Evolutionary conservation across 2,113 vertebrate species (phyloP).

Genomic region (Pseudorasbora parva): DNA sequence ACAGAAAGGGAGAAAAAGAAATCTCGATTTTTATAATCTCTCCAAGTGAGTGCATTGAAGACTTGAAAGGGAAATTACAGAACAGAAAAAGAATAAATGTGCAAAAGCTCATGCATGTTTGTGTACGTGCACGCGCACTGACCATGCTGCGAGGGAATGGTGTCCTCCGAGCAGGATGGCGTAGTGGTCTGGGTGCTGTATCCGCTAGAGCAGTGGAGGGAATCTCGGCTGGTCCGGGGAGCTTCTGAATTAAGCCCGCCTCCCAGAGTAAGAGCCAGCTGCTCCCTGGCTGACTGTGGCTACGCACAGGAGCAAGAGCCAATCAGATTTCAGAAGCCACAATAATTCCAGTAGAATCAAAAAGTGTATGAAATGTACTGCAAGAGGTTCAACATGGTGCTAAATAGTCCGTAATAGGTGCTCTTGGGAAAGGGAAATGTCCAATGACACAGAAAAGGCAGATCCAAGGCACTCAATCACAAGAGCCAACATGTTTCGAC

Average conservation of each 20-base stretch:
- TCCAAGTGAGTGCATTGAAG: neutral
- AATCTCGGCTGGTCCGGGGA: conserved; percentile 78
- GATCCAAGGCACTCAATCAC: too few relatives aligned
- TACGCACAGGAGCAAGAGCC: conserved; percentile 20
- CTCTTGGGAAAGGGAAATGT: too few relatives aligned
- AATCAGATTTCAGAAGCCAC: neutral
- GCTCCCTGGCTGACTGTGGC: conserved; percentile 75
- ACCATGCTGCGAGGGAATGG: conserved; percentile 81
- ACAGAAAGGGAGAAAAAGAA: conserved; percentile 11
- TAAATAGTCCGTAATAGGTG: too few relatives aligned
- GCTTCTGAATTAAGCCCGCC: conserved; percentile 71
- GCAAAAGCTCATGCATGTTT: neutral
- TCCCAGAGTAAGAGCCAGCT: conserved; percentile 75
- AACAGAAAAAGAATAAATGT: neutral
- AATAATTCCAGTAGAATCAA: neutral
- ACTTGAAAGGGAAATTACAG: neutral
- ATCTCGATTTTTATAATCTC: neutral
- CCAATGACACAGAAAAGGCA: too few relatives aligned
- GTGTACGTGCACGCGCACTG: conserved; percentile 43
- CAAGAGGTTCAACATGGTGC: too few relatives aligned
- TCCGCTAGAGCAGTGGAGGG: conserved; percentile 83
- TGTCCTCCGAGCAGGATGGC: conserved; percentile 84
- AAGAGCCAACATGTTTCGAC: too few relatives aligned
- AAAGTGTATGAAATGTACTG: neutral
- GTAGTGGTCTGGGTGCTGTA: conserved; percentile 87